Evolutionary conservation across 1,140 invertebrate genomes (phyloP).

Genomic region (Drosophila murphyi): DNA sequence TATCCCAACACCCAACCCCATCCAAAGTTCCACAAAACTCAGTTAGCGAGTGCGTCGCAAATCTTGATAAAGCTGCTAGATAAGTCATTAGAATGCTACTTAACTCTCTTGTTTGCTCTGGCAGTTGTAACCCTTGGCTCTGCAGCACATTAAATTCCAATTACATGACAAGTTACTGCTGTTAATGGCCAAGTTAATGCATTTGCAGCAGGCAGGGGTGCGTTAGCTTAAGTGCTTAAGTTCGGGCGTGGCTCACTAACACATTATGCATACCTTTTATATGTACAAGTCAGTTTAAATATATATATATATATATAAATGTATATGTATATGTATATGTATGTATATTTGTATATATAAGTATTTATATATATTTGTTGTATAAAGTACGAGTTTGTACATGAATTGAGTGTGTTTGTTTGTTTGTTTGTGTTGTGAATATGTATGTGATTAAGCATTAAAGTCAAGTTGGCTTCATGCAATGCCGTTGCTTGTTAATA

Average conservation of each 20-base stretch:
- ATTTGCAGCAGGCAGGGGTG: slow-evolving; percentile 25
- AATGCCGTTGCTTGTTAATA: slow-evolving; percentile 42
- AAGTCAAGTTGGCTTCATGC: slow-evolving; percentile 53
- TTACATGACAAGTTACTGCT: slow-evolving; percentile 67
- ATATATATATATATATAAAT: slow-evolving; percentile 34
- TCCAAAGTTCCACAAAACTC: not conserved
- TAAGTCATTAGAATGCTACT: slow-evolving; percentile 10
- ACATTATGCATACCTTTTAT: slow-evolving; percentile 60
- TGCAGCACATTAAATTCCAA: slow-evolving; percentile 74
- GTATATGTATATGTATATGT: slow-evolving; percentile 30
- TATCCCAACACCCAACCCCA: too few relatives aligned
- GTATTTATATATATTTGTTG: not conserved
- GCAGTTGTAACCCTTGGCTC: slow-evolving; percentile 68
- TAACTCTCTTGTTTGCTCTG: slow-evolving; percentile 12
- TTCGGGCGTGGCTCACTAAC: slow-evolving; percentile 52
- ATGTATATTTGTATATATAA: slow-evolving; percentile 34
- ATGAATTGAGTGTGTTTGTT: slow-evolving; percentile 41
- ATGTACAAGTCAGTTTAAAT: slow-evolving; percentile 55
- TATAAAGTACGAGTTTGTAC: slow-evolving; percentile 47
- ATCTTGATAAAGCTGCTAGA: not conserved
- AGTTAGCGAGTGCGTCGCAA: not conserved
- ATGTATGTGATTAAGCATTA: slow-evolving; percentile 24
- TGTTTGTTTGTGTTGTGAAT: slow-evolving; percentile 15
- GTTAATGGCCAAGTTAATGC: slow-evolving; percentile 78
- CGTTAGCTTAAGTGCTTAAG: slow-evolving; percentile 24